Evolutionary conservation across 2,113 vertebrate genomes (phyloP), one percentile per base, ranked within the genome.

Genomic region (Sceloporus undulatus): DNA sequence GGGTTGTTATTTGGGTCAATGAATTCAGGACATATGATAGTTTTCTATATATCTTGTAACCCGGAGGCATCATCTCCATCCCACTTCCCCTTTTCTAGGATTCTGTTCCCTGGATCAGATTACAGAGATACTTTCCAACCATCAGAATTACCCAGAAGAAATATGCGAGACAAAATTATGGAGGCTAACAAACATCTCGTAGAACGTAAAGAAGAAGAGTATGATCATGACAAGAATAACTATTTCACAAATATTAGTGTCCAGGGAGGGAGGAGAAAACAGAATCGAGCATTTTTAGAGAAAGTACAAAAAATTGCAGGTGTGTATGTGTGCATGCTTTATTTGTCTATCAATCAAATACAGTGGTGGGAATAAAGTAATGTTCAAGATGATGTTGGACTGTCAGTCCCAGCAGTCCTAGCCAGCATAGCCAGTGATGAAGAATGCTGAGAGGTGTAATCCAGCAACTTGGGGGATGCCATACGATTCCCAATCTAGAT

Each of bases 241-340:
- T 79, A 90, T 7, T 93, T 92, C 80, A 86, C 78, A 85, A 83
- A 86, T 1, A 79, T 81, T 85, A 76, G 38, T 66, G 40, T 40
- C 56, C 79, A 79, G 84, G 85, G 18, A 79, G 56, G 65, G 84
- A 76, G 91, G 9, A 48, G 13, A 48, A 82, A 25, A 71, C 56
- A 79, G 48, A 66, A 85, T 1, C 81, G 91, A 82, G 87, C 75
- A 87, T 40, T 0, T 48, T 25, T 29, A 52, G 40, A 68, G 56
- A 40, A 82, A 77, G 56, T 56, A 70, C 76, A 70, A 38, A 70
- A 21, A 38, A 25, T 5, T 16, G 13, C 9, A 27, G 71, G 86
- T 88, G 38, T 81, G 85, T 80, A 34, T 59, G 10, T 13, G 16
- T 40, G 40, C 5, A 2, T 70, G 2, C 54, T 21, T 59, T 18